Evolutionary conservation across 2,797 vertebrate genomes (phyloP).

Genomic region (Dryobates pubescens): DNA sequence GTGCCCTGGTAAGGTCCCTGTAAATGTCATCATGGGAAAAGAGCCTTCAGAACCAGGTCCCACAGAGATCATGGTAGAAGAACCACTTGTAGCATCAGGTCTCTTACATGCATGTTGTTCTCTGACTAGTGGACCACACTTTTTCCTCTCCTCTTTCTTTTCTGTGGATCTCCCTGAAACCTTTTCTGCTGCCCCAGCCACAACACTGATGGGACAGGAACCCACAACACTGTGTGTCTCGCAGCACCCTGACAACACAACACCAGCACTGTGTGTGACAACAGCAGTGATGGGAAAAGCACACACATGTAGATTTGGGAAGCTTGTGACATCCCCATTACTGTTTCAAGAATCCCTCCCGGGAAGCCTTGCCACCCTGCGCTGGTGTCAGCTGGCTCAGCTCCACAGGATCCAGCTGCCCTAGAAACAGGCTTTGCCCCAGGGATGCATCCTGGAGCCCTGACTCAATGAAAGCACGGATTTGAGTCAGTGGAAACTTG

Average conservation of each 20-base stretch:
- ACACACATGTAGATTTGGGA: not conserved
- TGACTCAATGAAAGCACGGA: slow-evolving; percentile 13
- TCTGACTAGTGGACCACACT: not conserved
- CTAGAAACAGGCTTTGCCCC: not conserved
- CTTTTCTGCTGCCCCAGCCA: not conserved
- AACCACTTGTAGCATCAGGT: not conserved
- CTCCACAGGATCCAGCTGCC: not conserved
- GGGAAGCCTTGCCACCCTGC: not conserved
- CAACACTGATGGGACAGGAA: not conserved
- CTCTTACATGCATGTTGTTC: not conserved
- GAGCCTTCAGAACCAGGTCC: not conserved
- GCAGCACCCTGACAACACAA: not conserved
- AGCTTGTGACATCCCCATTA: not conserved
- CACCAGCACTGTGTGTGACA: not conserved
- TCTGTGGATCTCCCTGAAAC: not conserved
- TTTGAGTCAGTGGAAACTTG: slow-evolving; percentile 47
- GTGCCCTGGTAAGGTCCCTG: not conserved
- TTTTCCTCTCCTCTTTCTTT: not conserved
- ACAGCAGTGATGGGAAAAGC: not conserved
- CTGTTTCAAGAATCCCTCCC: not conserved
- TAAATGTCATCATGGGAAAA: not conserved
- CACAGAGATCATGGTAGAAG: not conserved
- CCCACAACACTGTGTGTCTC: not conserved
- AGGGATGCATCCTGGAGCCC: not conserved
- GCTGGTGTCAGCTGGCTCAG: not conserved